Conservation (phyloP, 1,140 invertebrate species). For the Nomia melanderi region DNA sequence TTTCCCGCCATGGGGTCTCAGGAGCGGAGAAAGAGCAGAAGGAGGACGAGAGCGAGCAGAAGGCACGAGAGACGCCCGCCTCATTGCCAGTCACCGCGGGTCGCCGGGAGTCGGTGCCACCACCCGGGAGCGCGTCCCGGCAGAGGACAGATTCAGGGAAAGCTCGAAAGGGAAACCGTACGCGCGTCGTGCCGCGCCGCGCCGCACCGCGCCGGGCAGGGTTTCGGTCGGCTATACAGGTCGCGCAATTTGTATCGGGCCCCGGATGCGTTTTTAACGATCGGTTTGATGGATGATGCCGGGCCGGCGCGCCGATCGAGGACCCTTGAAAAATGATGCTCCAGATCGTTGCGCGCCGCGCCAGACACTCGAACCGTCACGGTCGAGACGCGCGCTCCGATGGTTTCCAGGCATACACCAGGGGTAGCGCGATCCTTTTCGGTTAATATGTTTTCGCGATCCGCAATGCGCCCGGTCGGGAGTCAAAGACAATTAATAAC, state of each 20-base stretch:
- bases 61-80: not conserved
- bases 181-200: too few species aligned
- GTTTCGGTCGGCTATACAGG: slow-evolving; percentile 23
- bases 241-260: slow-evolving; percentile 75
- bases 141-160: slow-evolving; percentile 24
- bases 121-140: not conserved
- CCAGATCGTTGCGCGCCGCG: slow-evolving; percentile 45
- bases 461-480: slow-evolving; percentile 74
- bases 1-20: not conserved
- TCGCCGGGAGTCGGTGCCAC: not conserved
- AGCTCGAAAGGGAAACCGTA: slow-evolving; percentile 27
- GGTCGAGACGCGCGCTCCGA: not conserved
- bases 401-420: slow-evolving; percentile 46
- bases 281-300: slow-evolving; percentile 78
- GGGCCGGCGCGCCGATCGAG: slow-evolving; percentile 66
- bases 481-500: slow-evolving; percentile 80
- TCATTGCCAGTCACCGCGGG: slow-evolving; percentile 16
- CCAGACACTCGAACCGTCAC: slow-evolving; percentile 22
- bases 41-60: not conserved
- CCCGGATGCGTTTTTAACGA: slow-evolving; percentile 80
- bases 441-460: slow-evolving; percentile 78
- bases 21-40: not conserved
- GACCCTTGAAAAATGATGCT: slow-evolving; percentile 79
- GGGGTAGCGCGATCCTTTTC: slow-evolving; percentile 64
- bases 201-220: not conserved